Percentiles rank a stretch among this genome's conserved stretches.
Conservation (phyloP, 2,797 vertebrate species). For the Saxicola maurus region DNA sequence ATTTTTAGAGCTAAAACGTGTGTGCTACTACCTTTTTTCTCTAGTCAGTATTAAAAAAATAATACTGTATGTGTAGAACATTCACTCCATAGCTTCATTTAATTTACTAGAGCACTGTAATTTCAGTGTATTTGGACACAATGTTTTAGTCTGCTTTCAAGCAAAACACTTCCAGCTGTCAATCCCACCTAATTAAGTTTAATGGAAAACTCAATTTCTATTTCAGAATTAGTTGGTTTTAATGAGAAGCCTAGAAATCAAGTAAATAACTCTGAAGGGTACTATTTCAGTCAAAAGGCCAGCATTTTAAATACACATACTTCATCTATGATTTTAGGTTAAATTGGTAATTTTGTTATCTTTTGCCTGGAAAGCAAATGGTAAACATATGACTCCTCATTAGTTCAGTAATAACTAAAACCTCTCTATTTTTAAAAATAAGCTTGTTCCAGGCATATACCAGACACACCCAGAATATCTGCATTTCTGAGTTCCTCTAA, state of each 20-base stretch:
- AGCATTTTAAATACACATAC: neutral
- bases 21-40: neutral
- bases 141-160: neutral
- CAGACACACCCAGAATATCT: slow-evolving; percentile 14
- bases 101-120: neutral
- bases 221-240: neutral
- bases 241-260: neutral
- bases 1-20: neutral
- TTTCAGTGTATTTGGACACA: neutral
- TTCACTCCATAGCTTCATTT: neutral
- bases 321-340: neutral
- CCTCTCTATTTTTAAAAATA: neutral
- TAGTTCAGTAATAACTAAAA: neutral
- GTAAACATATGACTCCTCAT: neutral
- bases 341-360: neutral
- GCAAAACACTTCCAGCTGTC: neutral
- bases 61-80: neutral
- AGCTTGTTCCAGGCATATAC: neutral
- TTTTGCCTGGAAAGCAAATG: neutral
- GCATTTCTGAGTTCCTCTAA: neutral
- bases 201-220: neutral
- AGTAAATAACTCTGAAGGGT: neutral
- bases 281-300: neutral
- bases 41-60: neutral
- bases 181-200: neutral